Evolutionary conservation across 2,888 invertebrate genomes (phyloP), one percentile per base, ranked within the genome.

Genomic region (Leptinotarsa rubiginosa): DNA sequence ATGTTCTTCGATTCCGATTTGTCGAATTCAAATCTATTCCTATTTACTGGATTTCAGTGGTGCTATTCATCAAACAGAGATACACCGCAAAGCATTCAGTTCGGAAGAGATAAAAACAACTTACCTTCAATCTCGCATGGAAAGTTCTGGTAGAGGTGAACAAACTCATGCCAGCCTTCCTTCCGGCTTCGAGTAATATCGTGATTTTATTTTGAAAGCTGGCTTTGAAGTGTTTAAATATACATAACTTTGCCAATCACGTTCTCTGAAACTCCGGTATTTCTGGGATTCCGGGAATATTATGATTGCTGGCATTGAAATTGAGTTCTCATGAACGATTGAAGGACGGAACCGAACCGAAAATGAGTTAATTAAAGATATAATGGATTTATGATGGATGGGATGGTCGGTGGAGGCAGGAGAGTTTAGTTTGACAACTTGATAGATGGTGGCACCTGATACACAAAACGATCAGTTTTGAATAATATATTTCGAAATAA

Each of bases 221-320:
- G 59, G 69, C 72, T 74, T 76, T 76, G 76, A 76, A 69, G 69
- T 70, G 74, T 72, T 76, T 73, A 71, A 73, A 73, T 73, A 73
- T 76, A 73, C 71, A 76, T 76, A 72, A 76, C 74, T 69, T 47
- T 66, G 54, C 72, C 74, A 76, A 76, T 76, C 76, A 70, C 56
- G 74, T 31, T 59, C 65, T 65, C 49, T 68, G 74, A 71, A 74
- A 71, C 64, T 67, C 12, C 59, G 16, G 64, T 52, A 65, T 69
- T 66, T 31, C 59, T 25, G 49, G 69, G 65, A 71, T 67, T 68
- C 64, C 68, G 67, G 71, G 68, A 71, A 68, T 68, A 71, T 70
- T 74, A 74, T 68, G 74, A 74, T 67, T 74, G 74, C 71, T 74
- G 74, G 50, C 71, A 71, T 70, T 71, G 70, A 74, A 74, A 74